Evolutionary conservation across 2,113 vertebrate species (phyloP), one percentile per base, ranked within the genome.

Genomic region (Strix aluco): DNA sequence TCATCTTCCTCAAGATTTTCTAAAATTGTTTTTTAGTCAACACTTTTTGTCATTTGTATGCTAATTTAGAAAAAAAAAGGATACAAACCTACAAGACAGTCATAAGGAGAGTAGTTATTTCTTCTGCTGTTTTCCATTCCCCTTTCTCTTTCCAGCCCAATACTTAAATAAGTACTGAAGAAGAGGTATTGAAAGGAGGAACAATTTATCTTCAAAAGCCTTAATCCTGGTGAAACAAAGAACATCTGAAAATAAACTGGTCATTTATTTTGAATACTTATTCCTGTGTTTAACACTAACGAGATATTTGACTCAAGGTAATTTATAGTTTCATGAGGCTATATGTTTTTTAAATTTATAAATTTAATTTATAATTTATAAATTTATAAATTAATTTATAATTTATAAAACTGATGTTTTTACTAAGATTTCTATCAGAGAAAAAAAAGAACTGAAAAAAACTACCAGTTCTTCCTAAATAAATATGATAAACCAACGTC

Each of bases 171-270:
- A 79, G 7, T 40, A 72, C 15, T 44, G 30, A 77, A 59, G 29
- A 79, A 22, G 5, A 62, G 1, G 0, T 61, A 36, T 32, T 42
- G 59, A 75, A 67, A 66, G 4, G 1, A 3, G 2, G 5, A 71
- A 44, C 9, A 36, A 59, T n/a, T 34, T 75, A 2, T 62, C 25
- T 59, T 57, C 19, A 52, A 15, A 94, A 52, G 6, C 2, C 2
- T 49, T 74, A 75, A 58, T 55, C 7, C 17, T 67, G 4, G 4
- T 57, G 34, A 73, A 70, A 58, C 21, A 42, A 93, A 73, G 16
- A 49, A 32, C 4, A 57, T 40, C 13, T 66, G 11, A 49, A 87
- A 93, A 66, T 49, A 62, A 78, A 52, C 16, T 27, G 2, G 5
- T 36, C 3, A 40, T 42, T 67, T 86, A 59, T 65, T 89, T 80